Conservation (phyloP, 2,888 invertebrate genomes). For the Hydrotaea diabolus region DNA sequence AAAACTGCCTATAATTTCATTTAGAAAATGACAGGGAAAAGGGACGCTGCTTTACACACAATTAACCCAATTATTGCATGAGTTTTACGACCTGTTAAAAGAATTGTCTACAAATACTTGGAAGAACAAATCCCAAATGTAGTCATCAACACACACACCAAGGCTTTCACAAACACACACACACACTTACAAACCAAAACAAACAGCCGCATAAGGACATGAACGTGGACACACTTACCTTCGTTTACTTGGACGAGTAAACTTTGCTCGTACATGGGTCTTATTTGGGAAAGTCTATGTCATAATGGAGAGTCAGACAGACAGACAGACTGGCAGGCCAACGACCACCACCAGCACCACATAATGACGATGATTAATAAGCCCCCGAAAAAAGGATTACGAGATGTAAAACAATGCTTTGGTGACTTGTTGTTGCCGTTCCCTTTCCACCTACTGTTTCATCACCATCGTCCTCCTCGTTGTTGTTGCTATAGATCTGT, state of each 20-base stretch:
- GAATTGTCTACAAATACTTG: constrained; percentile 31
- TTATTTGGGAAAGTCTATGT: not conserved
- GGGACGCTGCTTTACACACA: constrained; percentile 47
- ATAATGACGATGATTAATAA: constrained; percentile 46
- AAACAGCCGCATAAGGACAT: not conserved
- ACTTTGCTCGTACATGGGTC: not conserved
- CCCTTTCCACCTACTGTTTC: no score
- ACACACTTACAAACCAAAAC: not conserved
- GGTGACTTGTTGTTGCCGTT: not conserved
- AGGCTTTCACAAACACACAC: no score
- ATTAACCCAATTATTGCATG: constrained; percentile 47
- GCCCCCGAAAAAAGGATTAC: constrained; percentile 51
- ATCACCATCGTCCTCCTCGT: not conserved
- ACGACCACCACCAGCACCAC: not conserved
- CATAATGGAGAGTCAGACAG: constrained; percentile 1
- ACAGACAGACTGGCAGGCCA: not conserved
- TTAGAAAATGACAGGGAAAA: not conserved
- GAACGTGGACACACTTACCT: not conserved
- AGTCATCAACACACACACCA: constrained; percentile 16
- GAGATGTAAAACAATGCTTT: constrained; percentile 26
- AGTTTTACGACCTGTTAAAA: constrained; percentile 38
- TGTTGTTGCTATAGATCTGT: not conserved
- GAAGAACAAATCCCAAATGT: constrained; percentile 22
- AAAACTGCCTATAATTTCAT: constrained; percentile 18
- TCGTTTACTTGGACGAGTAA: no score